Conservation (phyloP, 2,113 vertebrate species). For the Sceloporus undulatus region DNA sequence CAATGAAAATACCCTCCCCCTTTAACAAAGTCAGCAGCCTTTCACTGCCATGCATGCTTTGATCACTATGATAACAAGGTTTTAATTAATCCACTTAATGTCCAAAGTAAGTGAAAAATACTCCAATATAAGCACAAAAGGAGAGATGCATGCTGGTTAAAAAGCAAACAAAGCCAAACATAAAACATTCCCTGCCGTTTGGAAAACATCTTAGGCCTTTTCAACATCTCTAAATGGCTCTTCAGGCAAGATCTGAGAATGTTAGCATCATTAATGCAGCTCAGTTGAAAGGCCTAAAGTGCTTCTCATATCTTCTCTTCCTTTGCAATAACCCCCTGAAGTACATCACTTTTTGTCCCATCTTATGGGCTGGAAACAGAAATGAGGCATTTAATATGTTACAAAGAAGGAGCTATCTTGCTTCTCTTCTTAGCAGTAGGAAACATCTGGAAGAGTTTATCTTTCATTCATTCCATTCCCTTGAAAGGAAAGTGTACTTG, state of each 20-base stretch:
- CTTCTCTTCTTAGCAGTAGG: no score
- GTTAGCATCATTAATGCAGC: slow-evolving; percentile 7
- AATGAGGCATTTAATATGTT: neutral
- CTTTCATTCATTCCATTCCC: neutral
- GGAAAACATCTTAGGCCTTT: slow-evolving; percentile 31
- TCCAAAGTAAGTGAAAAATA: slow-evolving; percentile 30
- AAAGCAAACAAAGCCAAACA: slow-evolving; percentile 24
- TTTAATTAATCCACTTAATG: slow-evolving; percentile 29
- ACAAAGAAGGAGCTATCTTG: neutral
- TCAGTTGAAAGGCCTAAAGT: neutral
- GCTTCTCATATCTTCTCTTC: neutral
- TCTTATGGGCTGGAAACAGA: neutral
- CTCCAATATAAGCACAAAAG: neutral
- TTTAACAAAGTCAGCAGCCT: neutral
- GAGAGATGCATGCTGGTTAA: slow-evolving; percentile 14
- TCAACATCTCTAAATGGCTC: neutral
- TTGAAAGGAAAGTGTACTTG: neutral
- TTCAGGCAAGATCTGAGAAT: neutral
- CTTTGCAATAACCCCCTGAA: neutral
- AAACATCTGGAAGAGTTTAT: neutral
- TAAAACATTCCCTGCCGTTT: neutral
- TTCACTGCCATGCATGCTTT: neutral
- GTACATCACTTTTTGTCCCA: neutral
- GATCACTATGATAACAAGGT: slow-evolving; percentile 13
- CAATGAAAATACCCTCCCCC: neutral